These are phyloP conservation scores for Helostoma temminkii DNA, from an alignment of 2,797 vertebrate genomes.

Conservation along the genomic window DNA sequence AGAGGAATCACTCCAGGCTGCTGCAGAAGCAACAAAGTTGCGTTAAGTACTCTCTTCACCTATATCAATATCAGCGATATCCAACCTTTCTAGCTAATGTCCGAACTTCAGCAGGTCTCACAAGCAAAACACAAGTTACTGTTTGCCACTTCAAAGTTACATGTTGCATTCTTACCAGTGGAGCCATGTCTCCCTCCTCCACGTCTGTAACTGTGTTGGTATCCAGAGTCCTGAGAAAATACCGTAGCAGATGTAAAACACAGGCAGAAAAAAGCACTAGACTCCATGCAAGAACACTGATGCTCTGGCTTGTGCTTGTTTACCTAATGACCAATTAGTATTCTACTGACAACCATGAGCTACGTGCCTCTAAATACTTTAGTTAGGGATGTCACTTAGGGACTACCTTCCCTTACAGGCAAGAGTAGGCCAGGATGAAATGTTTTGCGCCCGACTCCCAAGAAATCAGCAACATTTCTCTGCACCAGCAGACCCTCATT, in stretches of 20 bases:
- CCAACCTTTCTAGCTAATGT: neutral
- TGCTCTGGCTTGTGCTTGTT: too few species aligned
- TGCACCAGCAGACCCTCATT: too few species aligned
- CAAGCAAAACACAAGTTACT: neutral
- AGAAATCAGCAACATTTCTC: too few species aligned
- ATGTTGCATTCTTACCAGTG: conserved; percentile 83
- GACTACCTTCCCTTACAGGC: too few species aligned
- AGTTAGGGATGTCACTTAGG: too few species aligned
- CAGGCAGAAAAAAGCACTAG: neutral
- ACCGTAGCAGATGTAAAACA: neutral
- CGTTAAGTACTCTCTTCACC: neutral
- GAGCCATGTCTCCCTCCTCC: conserved; percentile 85
- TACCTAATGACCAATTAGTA: too few species aligned
- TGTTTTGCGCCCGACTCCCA: too few species aligned
- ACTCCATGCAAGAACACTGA: too few species aligned
- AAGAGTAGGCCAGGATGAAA: too few species aligned
- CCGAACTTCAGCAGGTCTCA: neutral
- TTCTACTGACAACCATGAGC: too few species aligned
- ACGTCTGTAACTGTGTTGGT: conserved; percentile 88
- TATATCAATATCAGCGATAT: too few species aligned
- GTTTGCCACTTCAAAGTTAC: neutral
- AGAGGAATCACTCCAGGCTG: conserved; percentile 94
- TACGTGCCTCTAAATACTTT: too few species aligned
- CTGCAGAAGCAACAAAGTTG: conserved; percentile 55
- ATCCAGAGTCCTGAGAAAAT: conserved; percentile 86